These are phyloP conservation scores for Ancistrus triradiatus DNA, from an alignment of 2,113 vertebrate species.

Conservation along the genomic window DNA sequence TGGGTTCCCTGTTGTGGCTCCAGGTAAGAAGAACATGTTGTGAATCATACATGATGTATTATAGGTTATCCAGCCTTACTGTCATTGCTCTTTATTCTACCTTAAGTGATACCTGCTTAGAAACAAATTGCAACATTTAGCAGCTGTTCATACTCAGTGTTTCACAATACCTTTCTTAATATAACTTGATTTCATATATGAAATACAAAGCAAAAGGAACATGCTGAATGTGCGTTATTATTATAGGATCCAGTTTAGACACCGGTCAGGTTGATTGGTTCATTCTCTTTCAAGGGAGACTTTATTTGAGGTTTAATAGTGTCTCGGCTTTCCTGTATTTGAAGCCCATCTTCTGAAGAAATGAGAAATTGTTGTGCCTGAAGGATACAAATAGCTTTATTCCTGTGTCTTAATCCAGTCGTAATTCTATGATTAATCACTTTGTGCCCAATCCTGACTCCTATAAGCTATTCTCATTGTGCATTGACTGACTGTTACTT, in stretches of 20 bases:
- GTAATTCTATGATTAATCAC: constrained; percentile 25
- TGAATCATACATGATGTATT: constrained; percentile 8
- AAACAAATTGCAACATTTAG: background rate
- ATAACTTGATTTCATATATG: background rate
- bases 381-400: constrained; percentile 16
- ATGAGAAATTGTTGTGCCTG: background rate
- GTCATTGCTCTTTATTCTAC: constrained; percentile 9
- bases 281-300: background rate
- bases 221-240: background rate
- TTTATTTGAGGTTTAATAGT: no score
- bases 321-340: background rate
- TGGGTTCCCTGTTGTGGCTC: constrained; percentile 10
- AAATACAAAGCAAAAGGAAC: background rate
- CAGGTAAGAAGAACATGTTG: constrained; percentile 42
- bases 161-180: background rate
- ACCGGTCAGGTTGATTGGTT: background rate
- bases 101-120: background rate
- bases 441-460: constrained; percentile 4
- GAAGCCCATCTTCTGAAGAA: constrained; percentile 3
- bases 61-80: constrained; percentile 1
- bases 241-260: background rate
- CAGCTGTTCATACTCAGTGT: no score
- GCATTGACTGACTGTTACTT: constrained; percentile 7
- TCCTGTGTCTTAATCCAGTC: constrained; percentile 21
- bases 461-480: constrained; percentile 13